phyloP scores from a whole-genome alignment of 2,888 invertebrate species.

The Chirona hameri region DNA sequence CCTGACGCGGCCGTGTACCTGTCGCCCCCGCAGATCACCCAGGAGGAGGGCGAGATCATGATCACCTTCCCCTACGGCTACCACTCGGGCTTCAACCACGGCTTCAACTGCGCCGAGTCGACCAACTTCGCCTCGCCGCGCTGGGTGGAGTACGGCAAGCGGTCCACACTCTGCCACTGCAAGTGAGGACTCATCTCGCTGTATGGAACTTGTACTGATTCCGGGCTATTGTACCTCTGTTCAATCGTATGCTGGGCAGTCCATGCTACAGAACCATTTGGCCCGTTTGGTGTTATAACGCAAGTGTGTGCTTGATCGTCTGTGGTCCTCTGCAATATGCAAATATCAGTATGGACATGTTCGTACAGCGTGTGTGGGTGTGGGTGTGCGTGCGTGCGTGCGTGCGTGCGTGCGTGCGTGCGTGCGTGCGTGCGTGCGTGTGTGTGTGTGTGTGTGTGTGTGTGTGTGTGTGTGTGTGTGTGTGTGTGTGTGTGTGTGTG shows the following conservation, averaged over 20 bases:
- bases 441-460: background rate
- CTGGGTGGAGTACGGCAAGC: slow-evolving; percentile 98
- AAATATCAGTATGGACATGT: too few relatives aligned
- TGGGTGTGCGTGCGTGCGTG: too few relatives aligned
- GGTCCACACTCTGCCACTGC: slow-evolving; percentile 81
- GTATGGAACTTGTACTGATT: too few relatives aligned
- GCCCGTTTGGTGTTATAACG: too few relatives aligned
- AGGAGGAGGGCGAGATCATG: slow-evolving; percentile 95
- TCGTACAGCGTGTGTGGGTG: too few relatives aligned
- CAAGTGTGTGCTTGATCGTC: too few relatives aligned
- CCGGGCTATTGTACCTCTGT: background rate
- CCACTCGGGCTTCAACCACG: slow-evolving; percentile 97
- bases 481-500: too few relatives aligned
- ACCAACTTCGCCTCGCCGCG: slow-evolving; percentile 96
- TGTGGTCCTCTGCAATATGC: background rate
- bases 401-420: too few relatives aligned
- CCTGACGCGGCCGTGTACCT: too few relatives aligned
- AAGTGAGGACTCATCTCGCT: slow-evolving; percentile 47
- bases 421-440: background rate
- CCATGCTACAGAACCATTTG: too few relatives aligned
- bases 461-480: background rate
- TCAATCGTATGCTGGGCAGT: too few relatives aligned
- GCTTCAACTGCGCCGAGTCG: slow-evolving; percentile 97
- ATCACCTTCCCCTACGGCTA: slow-evolving; percentile 99
- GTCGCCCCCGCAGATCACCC: slow-evolving; percentile 67